A percentile compares a stretch with the other conserved stretches of the same genome.
Evolutionary conservation across 1,140 invertebrate genomes (phyloP).

Genomic region (Antheraea pernyi): DNA sequence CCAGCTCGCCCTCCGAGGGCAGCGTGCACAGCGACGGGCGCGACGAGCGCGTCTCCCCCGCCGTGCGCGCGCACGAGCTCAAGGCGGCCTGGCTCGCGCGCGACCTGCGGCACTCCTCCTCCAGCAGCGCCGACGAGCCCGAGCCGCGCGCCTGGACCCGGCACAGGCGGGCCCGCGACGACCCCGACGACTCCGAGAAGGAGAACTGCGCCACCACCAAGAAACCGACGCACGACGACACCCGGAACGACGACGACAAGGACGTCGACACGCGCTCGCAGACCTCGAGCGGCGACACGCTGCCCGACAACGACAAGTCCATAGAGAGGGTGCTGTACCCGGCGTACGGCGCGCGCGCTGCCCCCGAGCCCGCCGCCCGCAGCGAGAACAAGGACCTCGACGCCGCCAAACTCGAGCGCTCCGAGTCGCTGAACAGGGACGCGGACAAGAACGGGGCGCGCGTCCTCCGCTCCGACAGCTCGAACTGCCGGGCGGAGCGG

Average conservation of each 20-base stretch:
- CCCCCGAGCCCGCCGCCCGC: conserved; percentile 21
- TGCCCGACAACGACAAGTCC: conserved; percentile 59
- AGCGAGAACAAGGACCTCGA: conserved; percentile 28
- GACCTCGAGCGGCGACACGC: conserved; percentile 42
- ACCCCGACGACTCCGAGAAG: conserved; percentile 54
- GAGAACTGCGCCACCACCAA: conserved; percentile 36
- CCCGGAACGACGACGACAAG: conserved; percentile 48
- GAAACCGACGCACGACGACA: too few relatives aligned
- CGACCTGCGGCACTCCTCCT: conserved; percentile 49
- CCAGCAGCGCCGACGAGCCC: conserved; percentile 53
- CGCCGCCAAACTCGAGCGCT: conserved; percentile 76
- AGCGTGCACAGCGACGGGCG: conserved; percentile 19
- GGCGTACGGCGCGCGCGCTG: conserved; percentile 22
- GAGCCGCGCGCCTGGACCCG: conserved; percentile 32
- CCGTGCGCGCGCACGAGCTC: conserved; percentile 46
- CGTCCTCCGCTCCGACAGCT: conserved; percentile 81
- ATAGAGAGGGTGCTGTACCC: conserved; percentile 30
- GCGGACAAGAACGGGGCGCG: conserved; percentile 60
- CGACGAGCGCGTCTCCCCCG: conserved; percentile 27
- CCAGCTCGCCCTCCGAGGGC: conserved; percentile 43
- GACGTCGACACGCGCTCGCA: conserved; percentile 68
- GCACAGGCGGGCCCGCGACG: conserved; percentile 7
- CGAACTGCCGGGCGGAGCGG: conserved; percentile 71
- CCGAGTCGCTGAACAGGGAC: conserved; percentile 81
- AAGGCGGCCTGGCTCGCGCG: conserved; percentile 66